Base-by-base conservation (phyloP, 1,140 invertebrate genomes). In the Paramacrobiotus metropolitanus region DNA sequence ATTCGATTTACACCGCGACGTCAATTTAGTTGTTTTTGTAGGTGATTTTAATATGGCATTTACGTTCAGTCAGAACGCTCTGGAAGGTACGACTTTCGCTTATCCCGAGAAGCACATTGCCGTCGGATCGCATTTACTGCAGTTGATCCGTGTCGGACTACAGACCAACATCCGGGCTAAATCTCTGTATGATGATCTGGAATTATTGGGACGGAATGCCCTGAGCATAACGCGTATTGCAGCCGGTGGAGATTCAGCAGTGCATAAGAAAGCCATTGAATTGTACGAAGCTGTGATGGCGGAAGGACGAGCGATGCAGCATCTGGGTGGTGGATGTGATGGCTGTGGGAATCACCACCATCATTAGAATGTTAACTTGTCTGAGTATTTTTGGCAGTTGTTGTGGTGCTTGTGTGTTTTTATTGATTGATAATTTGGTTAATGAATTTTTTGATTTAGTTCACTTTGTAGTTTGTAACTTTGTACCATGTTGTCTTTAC, bases 61-160 rank as follows among this genome's bases (percentile, higher is more conserved):
- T 28, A 55, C 48, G 15, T 55, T 55, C 48, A 55, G 48, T 28
- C 48, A 55, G 48, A 55, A 55, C 48, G 48, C 48, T 24, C 48
- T 55, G 24, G 48, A 55, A 55, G 48, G 48, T 24, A 55, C 48
- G 15, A 55, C 48, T 24, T 55, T 55, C 48, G 48, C 48, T 28
- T 55, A 55, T 24, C 48, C 48, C 15, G 15, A 15, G 4, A 55
- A 55, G 24, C 48, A 55, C 48, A 55, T 55, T 9, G 48, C 48
- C 15, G 24, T 55, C 15, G 48, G 48, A 4, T 55, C 48, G 48
- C 48, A 55, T 24, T 28, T 55, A 24, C 24, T 55, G 24, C 48
- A 55, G 48, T 24, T 55, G 24, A 24, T 55, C 24, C 15, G 28
- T 4, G 4, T 55, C 15, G 48, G 48, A 20, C 48, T 55, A 4